These are phyloP conservation scores for Agriopis marginaria DNA, from an alignment of 2,888 invertebrate genomes.

Conservation along the genomic window DNA sequence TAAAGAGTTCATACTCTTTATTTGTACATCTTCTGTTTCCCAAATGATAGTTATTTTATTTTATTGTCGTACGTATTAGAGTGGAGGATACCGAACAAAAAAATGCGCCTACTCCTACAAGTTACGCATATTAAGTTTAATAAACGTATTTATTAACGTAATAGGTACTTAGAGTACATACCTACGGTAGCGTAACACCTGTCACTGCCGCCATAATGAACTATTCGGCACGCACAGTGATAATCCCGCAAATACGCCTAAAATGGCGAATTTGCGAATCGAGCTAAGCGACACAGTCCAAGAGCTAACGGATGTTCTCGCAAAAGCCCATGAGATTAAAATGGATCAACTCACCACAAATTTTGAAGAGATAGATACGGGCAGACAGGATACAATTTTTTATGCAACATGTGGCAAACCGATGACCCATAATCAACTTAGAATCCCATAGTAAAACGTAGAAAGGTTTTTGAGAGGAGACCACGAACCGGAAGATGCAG, in stretches of 20 bases:
- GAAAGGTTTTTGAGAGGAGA: no score
- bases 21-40: background rate
- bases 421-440: no score
- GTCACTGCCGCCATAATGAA: conserved; percentile 21
- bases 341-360: no score
- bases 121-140: conserved; percentile 27
- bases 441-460: no score
- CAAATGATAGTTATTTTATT: background rate
- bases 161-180: conserved; percentile 2
- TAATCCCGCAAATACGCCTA: conserved; percentile 39
- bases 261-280: conserved; percentile 21
- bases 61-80: background rate
- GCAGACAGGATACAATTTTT: no score
- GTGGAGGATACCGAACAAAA: background rate
- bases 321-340: background rate
- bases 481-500: no score
- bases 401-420: no score
- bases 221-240: conserved; percentile 30
- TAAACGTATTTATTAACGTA: conserved; percentile 29
- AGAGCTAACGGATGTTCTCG: conserved; percentile 3
- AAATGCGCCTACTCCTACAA: background rate
- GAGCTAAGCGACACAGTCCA: background rate
- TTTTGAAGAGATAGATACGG: no score
- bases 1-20: no score
- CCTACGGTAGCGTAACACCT: conserved; percentile 24